Percentiles rank a stretch among this genome's conserved stretches.
Evolutionary conservation across 2,113 vertebrate genomes (phyloP).

Genomic region (Pimephales promelas): DNA sequence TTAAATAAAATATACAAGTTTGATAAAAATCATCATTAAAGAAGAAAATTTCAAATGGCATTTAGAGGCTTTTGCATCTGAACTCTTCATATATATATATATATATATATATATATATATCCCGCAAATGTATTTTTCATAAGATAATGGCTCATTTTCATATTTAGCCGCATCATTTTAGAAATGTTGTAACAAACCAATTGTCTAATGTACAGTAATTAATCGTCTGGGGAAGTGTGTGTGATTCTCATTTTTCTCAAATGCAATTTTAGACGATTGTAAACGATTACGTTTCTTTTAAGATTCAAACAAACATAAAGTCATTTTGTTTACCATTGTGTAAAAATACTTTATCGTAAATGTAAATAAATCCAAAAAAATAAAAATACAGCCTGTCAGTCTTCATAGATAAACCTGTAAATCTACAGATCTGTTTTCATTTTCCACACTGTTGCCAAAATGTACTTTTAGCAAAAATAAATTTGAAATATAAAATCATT

Average conservation of each 20-base stretch:
- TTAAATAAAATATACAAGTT: too few species aligned
- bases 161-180: not conserved
- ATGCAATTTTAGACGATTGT: too few species aligned
- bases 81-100: too few species aligned
- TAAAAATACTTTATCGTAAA: not conserved
- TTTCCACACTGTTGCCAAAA: not conserved
- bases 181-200: not conserved
- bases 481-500: not conserved
- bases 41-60: too few species aligned
- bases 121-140: not conserved
- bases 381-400: not conserved
- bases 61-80: too few species aligned
- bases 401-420: not conserved
- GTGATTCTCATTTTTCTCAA: not conserved
- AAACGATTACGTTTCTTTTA: too few species aligned
- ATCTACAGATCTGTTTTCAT: not conserved
- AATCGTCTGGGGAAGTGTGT: not conserved
- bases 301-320: not conserved
- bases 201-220: not conserved
- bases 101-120: too few species aligned
- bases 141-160: not conserved
- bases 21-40: too few species aligned
- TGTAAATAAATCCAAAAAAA: too few species aligned
- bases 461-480: not conserved
- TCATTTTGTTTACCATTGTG: not conserved